Evolutionary conservation across 2,113 vertebrate genomes (phyloP), one percentile per base, ranked within the genome.

Genomic region (Sarotherodon lohbergeri): DNA sequence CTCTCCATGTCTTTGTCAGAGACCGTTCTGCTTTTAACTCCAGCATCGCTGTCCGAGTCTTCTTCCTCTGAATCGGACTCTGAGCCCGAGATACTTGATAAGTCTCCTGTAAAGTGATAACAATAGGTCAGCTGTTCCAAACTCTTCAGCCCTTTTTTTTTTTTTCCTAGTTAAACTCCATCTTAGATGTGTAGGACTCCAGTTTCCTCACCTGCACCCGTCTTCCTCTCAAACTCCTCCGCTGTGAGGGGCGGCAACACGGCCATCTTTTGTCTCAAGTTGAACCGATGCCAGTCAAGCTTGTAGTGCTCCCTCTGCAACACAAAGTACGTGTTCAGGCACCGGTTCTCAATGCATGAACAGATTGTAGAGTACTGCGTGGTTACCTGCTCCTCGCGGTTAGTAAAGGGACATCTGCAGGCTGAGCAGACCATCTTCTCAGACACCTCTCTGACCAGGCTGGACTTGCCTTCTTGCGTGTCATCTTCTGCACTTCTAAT

Each of bases 221-320:
- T 98, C 91, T 97, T 98, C 86, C 90, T 97, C 95, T 99, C 98
- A 95, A 99, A 99, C 81, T 96, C 97, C 78, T 98, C 96, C 9
- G 93, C 96, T 0, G 97, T 96, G 63, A 98, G 90, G 0, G 95
- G 39, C 3, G 3, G 91, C 66, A 86, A 90, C 48, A 97, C 96
- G 22, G 91, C 90, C 6, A 99, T 96, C 63, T 97, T 97, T 34
- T 97, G 98, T 91, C 97, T 98, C 90, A 99, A 94, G 94, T 99
- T 99, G 89, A 99, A 99, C 12, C 97, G 97, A 92, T 99, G 99
- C 98, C 98, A 99, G 91, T 99, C 98, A 0, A 98, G 96, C 36
- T 97, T 98, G 91, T 99, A 99, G 93, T 99, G 99, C 73, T 99
- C 98, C 83, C 93, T 97, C 99, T 99, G 85, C 24, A 63, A 57